phyloP scores from a whole-genome alignment of 37 sponge, comb jelly and placozoan species.

The Haliclona indistincta region DNA sequence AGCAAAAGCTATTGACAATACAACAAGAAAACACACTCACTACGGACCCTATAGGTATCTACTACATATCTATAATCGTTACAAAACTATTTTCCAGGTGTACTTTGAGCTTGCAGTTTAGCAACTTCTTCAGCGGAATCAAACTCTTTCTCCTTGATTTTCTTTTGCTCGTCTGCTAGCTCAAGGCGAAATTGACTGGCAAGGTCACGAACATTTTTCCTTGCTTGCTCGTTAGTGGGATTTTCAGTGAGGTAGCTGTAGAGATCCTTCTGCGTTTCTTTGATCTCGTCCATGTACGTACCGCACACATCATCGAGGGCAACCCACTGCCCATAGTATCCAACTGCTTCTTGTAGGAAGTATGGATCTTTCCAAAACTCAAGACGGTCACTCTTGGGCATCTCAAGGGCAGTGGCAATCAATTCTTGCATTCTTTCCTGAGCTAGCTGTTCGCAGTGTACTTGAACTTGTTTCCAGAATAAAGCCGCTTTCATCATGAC shows the following conservation, averaged over 20 bases:
- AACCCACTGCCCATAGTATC: constrained; percentile 38
- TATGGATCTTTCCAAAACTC: constrained; percentile 10
- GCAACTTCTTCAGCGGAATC: constrained; percentile 11
- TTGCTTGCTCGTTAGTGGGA: constrained; percentile 4
- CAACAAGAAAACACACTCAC: too few relatives aligned
- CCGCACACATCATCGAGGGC: constrained; percentile 32
- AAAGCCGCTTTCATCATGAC: constrained; percentile 35
- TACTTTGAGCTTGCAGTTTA: too few relatives aligned
- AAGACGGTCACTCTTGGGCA: constrained; percentile 9
- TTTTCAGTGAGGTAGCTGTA: constrained; percentile 20
- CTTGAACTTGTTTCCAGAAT: constrained; percentile 44
- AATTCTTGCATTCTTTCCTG: background rate
- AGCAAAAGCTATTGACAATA: too few relatives aligned
- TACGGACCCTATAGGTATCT: too few relatives aligned
- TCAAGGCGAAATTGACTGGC: constrained; percentile 14
- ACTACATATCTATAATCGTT: too few relatives aligned
- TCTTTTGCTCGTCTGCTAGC: constrained; percentile 10
- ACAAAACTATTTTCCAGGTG: too few relatives aligned
- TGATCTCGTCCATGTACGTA: constrained; percentile 19
- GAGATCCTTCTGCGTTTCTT: constrained; percentile 23
- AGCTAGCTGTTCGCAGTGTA: constrained; percentile 31
- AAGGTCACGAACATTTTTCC: constrained; percentile 10
- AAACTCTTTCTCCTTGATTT: constrained; percentile 20
- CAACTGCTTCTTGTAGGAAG: constrained; percentile 21
- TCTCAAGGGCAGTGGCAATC: constrained; percentile 6